These are phyloP conservation scores for Macrotis lagotis DNA, from an alignment of 2,113 vertebrate genomes.

Conservation along the genomic window DNA sequence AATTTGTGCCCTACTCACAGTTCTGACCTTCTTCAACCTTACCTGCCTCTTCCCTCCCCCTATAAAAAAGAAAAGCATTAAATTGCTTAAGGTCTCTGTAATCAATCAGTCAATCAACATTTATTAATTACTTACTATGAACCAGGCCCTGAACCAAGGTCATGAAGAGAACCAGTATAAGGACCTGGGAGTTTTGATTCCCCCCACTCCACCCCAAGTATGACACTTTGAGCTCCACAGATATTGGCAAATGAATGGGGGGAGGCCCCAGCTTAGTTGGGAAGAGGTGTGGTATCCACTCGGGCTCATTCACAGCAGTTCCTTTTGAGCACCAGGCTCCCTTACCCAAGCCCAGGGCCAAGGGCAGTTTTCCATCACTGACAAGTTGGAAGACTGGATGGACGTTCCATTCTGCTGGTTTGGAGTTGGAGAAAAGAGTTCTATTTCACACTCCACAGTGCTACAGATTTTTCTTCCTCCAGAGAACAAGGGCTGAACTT, in stretches of 20 bases:
- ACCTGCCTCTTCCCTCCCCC: background rate
- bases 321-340: background rate
- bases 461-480: conserved; percentile 79
- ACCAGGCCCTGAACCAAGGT: background rate
- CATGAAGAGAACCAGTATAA: background rate
- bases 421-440: conserved; percentile 71
- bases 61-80: background rate
- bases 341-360: conserved; percentile 63
- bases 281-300: background rate
- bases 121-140: background rate
- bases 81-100: background rate
- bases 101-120: conserved; percentile 19
- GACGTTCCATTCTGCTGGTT: conserved; percentile 75
- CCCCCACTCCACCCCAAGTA: too few relatives aligned
- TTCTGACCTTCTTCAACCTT: background rate
- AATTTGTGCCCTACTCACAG: background rate
- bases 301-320: background rate
- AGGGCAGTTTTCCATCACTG: conserved; percentile 66
- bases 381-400: conserved; percentile 72
- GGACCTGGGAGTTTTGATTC: background rate
- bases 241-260: background rate
- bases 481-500: conserved; percentile 79
- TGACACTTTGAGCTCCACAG: background rate
- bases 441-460: conserved; percentile 76
- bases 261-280: background rate